These are phyloP conservation scores for Cordylochernes scorpioides DNA, from an alignment of 2,888 invertebrate species.

Conservation along the genomic window DNA sequence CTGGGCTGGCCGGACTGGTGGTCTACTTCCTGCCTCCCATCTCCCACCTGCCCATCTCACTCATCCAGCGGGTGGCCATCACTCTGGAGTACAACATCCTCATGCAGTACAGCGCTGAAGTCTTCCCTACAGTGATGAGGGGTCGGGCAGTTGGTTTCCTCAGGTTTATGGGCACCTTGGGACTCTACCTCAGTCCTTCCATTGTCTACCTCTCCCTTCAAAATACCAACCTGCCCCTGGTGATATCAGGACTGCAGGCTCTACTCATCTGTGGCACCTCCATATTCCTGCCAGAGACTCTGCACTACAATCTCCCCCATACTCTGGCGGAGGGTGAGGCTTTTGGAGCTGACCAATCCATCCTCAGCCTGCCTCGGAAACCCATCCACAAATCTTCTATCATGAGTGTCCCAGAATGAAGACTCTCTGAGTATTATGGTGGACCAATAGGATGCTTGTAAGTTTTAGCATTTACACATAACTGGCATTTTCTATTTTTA, in stretches of 20 bases:
- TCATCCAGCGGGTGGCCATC: slow-evolving; percentile 53
- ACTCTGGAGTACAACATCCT: slow-evolving; percentile 74
- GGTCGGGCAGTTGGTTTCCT: slow-evolving; percentile 62
- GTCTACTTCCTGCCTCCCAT: slow-evolving; percentile 32
- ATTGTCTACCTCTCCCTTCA: slow-evolving; percentile 50
- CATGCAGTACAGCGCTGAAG: slow-evolving; percentile 60
- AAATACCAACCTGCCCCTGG: slow-evolving; percentile 47
- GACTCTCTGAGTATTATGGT: no score
- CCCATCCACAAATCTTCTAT: no score
- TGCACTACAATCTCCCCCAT: slow-evolving; percentile 58
- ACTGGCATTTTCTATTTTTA: no score
- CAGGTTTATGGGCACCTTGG: slow-evolving; percentile 43
- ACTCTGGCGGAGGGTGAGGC: slow-evolving; percentile 59
- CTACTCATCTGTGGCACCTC: slow-evolving; percentile 45
- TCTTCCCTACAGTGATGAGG: slow-evolving; percentile 57
- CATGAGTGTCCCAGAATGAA: no score
- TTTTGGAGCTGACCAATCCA: slow-evolving; percentile 33
- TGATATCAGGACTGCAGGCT: slow-evolving; percentile 47
- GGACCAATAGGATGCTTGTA: no score
- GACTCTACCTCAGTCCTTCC: slow-evolving; percentile 31
- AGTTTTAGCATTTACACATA: no score
- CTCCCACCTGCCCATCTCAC: slow-evolving; percentile 31
- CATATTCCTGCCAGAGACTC: slow-evolving; percentile 53
- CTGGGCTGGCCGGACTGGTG: slow-evolving; percentile 43
- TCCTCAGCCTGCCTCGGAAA: slow-evolving; percentile 8